These are phyloP conservation scores for Balaeniceps rex DNA, from an alignment of 2,113 vertebrate species.

Conservation along the genomic window DNA sequence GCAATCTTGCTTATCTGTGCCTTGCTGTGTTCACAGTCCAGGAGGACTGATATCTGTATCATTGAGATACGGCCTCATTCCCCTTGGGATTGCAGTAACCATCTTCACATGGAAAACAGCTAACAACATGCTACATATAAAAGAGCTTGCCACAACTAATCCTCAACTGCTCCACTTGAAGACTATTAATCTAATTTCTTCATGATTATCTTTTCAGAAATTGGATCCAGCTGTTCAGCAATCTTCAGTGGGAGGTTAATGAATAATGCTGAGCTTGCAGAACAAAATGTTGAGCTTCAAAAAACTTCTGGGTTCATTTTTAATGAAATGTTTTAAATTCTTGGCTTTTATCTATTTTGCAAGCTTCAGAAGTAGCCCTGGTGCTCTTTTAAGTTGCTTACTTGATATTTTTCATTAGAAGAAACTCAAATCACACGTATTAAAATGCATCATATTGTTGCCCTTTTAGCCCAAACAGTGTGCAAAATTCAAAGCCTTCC, in stretches of 20 bases:
- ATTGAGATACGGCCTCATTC: background rate
- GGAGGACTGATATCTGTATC: background rate
- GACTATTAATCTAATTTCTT: conserved; percentile 64
- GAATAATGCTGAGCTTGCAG: conserved; percentile 57
- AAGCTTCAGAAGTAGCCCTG: conserved; percentile 37
- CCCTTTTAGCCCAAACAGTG: background rate
- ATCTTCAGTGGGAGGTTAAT: conserved; percentile 51
- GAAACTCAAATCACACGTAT: background rate
- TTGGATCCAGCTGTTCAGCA: conserved; percentile 62
- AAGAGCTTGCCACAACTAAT: conserved; percentile 19
- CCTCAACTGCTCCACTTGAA: conserved; percentile 17
- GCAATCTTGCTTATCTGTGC: conserved; percentile 6
- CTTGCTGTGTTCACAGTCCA: background rate
- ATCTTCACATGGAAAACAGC: background rate
- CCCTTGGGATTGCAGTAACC: background rate
- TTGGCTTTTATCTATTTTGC: conserved; percentile 41
- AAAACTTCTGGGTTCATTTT: conserved; percentile 44
- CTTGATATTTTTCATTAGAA: background rate
- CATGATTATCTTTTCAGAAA: conserved; percentile 60
- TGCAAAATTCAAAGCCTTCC: conserved; percentile 1
- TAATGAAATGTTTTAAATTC: conserved; percentile 50
- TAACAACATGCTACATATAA: background rate
- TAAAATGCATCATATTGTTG: conserved; percentile 7
- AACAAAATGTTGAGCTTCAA: conserved; percentile 45
- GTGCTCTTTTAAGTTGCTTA: conserved; percentile 38